A percentile compares a stretch with the other conserved stretches of the same genome.
Conservation (phyloP, 2,113 vertebrate genomes). For the Crocuta crocuta region DNA sequence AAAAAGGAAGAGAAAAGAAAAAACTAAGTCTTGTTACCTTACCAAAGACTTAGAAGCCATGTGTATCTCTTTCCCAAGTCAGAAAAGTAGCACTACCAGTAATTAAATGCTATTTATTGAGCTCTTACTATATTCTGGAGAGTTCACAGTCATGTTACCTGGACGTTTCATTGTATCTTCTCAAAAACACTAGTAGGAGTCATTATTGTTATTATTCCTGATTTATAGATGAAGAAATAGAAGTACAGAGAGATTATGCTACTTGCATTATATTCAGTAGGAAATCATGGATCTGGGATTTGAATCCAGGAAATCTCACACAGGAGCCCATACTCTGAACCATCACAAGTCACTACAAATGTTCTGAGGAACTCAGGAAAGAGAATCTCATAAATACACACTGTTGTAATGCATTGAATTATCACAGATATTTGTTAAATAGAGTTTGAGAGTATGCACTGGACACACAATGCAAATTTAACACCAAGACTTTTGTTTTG, state of each 20-base stretch:
- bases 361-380: not conserved
- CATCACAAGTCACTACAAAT: not conserved
- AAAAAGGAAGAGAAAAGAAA: not conserved
- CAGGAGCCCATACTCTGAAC: not conserved
- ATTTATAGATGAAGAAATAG: not conserved
- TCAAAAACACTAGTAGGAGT: not conserved
- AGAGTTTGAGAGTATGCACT: not conserved
- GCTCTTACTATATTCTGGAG: not conserved
- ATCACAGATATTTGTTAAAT: not conserved
- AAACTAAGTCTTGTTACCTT: not conserved
- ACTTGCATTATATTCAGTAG: not conserved
- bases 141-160: rapidly evolving
- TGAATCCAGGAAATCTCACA: not conserved
- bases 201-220: not conserved
- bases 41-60: not conserved
- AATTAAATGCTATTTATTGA: not conserved
- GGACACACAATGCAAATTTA: not conserved
- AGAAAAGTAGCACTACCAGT: not conserved
- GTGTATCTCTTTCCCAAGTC: not conserved
- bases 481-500: not conserved
- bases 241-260: not conserved
- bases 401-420: not conserved
- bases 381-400: not conserved
- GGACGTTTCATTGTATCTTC: not conserved
- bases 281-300: not conserved